phyloP scores from a whole-genome alignment of 2,797 vertebrate genomes.

The Taenioides sp. region DNA sequence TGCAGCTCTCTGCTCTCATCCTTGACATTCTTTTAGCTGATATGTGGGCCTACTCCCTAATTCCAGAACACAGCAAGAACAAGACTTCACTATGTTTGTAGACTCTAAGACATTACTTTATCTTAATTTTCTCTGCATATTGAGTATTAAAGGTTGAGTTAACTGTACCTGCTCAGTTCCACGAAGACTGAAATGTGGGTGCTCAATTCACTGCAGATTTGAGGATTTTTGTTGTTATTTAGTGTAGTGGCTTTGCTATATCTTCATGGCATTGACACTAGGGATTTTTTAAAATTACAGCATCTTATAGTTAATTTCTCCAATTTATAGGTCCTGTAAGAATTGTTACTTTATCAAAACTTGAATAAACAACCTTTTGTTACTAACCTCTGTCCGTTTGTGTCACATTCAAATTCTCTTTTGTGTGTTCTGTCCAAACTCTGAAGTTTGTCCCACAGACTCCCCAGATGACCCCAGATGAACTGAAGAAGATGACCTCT shows the following conservation, averaged over 20 bases:
- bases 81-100: background rate
- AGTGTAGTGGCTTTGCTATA: too few relatives aligned
- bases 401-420: background rate
- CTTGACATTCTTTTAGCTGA: too few relatives aligned
- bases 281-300: too few relatives aligned
- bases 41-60: too few relatives aligned
- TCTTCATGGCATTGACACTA: too few relatives aligned
- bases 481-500: slow-evolving; percentile 11
- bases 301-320: too few relatives aligned
- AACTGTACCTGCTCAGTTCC: background rate
- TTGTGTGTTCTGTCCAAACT: slow-evolving; percentile 24
- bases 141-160: background rate
- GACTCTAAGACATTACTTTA: background rate
- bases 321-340: background rate
- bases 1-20: background rate
- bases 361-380: slow-evolving; percentile 1
- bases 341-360: background rate
- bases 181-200: background rate
- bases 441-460: slow-evolving; percentile 13
- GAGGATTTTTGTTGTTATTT: too few relatives aligned
- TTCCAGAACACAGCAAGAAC: background rate
- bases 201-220: background rate
- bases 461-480: slow-evolving; percentile 4
- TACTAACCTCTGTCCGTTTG: slow-evolving; percentile 4
- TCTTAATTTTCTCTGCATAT: background rate